Base-by-base conservation (phyloP, 2,797 vertebrate species). In the Gymnodraco acuticeps region DNA sequence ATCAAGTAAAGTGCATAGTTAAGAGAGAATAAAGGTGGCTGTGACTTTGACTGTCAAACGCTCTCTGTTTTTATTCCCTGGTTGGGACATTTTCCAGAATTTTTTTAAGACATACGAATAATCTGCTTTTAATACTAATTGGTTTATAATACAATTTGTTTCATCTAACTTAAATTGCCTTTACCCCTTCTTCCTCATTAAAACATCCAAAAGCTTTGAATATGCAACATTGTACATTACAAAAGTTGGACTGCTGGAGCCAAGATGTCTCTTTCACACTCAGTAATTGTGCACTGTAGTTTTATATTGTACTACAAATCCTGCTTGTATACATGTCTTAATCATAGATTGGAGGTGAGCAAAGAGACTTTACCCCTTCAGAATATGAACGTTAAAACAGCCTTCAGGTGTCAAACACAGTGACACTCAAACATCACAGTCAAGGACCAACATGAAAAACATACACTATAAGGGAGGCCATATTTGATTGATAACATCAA, bases 41-140 rank as follows among this genome's bases (percentile, higher is more conserved):
- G 48, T 70, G 62, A 70, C 74, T 64, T 16, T 19, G 31, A 41
- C 70, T 64, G 80, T 68, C 73, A 86, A 64, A 65, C 58, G 53
- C 51, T 55, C 56, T 54, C 38, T 16, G 38, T 13, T 7, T 81
- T 54, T 55, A 45, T 62, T 38, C 64, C 7, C 33, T 1, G n/a
- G n/a, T n/a, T n/a, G n/a, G n/a, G n/a, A n/a, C n/a, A 19, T 3
- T 15, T 45, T 64, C 47, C 41, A 27, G 19, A 16, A 20, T 38
- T 5, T 12, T 23, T 23, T 8, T 23, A 52, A 20, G 33, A 38
- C 2, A 38, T 38, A 38, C 6, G 51, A 53, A 43, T 52, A 53
- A 20, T 20, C 23, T 31, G 20, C 11, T 31, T 31, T 45, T 6
- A 27, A 55, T n/a, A 43, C 2, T 31, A 54, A 45, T 10, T 0